Evolutionary conservation across 2,888 invertebrate genomes (phyloP).

Genomic region (Actias luna): DNA sequence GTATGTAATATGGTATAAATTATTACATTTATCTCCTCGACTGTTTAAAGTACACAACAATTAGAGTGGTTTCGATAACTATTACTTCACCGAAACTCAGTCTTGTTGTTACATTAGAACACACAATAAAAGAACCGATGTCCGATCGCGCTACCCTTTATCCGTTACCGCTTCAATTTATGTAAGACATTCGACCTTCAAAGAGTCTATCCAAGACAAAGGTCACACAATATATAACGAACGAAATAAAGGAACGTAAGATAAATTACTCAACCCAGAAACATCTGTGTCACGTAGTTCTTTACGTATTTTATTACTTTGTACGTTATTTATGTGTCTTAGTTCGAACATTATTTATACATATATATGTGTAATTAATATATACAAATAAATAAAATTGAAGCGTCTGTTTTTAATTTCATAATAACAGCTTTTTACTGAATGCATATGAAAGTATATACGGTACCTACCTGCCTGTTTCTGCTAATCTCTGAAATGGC

Average conservation of each 20-base stretch:
- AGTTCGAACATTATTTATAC: no score
- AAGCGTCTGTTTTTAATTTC: no score
- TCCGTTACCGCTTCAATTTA: background rate
- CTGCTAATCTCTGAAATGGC: no score
- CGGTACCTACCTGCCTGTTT: no score
- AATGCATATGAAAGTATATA: no score
- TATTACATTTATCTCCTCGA: no score
- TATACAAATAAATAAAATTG: no score
- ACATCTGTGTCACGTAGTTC: slow-evolving; percentile 15
- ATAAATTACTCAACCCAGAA: slow-evolving; percentile 13
- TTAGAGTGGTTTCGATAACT: background rate
- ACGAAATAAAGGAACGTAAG: slow-evolving; percentile 13
- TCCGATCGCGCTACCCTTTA: background rate
- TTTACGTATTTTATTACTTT: background rate
- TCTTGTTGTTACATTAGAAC: background rate
- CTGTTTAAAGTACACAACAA: background rate
- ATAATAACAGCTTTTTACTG: no score
- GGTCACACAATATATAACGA: slow-evolving; percentile 4
- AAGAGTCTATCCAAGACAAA: background rate
- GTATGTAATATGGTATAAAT: no score
- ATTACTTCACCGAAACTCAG: background rate
- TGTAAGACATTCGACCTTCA: slow-evolving; percentile 1
- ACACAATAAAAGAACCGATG: background rate
- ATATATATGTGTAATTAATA: no score
- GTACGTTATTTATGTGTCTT: background rate